phyloP scores from a whole-genome alignment of 2,113 vertebrate species.

The Stigmatopora nigra region DNA sequence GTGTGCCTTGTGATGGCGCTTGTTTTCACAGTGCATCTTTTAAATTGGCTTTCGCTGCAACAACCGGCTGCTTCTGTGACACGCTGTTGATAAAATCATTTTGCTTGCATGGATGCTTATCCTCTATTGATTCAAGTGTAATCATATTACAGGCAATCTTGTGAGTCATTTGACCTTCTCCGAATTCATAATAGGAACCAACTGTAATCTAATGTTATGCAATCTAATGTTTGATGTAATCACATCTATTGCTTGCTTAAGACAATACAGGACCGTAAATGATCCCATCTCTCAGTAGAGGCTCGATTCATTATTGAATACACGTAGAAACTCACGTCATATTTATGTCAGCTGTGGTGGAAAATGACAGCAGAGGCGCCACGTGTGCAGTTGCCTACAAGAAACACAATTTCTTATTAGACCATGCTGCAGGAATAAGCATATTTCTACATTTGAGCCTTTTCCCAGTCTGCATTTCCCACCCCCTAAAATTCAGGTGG shows the following conservation, averaged over 20 bases:
- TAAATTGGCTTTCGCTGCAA: slow-evolving; percentile 42
- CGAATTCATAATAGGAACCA: slow-evolving; percentile 44
- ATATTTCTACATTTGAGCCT: slow-evolving; percentile 34
- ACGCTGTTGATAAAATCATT: slow-evolving; percentile 46
- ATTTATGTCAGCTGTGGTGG: not conserved
- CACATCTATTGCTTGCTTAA: slow-evolving; percentile 31
- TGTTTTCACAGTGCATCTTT: slow-evolving; percentile 30
- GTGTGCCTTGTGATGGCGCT: slow-evolving; percentile 35
- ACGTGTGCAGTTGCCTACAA: slow-evolving; percentile 12
- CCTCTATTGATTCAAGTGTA: slow-evolving; percentile 55
- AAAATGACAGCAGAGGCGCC: not conserved
- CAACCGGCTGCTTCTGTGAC: slow-evolving; percentile 34
- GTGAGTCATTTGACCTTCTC: slow-evolving; percentile 65
- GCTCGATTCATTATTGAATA: slow-evolving; percentile 17
- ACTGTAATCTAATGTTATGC: slow-evolving; percentile 54
- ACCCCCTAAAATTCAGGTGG: slow-evolving; percentile 46
- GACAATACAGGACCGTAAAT: slow-evolving; percentile 34
- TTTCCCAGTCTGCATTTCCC: slow-evolving; percentile 28
- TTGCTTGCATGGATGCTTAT: slow-evolving; percentile 49
- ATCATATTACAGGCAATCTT: slow-evolving; percentile 55
- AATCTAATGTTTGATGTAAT: slow-evolving; percentile 60
- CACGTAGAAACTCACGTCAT: slow-evolving; percentile 1
- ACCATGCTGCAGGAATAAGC: slow-evolving; percentile 18
- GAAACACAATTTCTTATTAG: slow-evolving; percentile 9
- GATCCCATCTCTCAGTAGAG: slow-evolving; percentile 36